These are phyloP conservation scores for Pogonognathellus flavescens DNA, from an alignment of 1,140 invertebrate species.

Conservation along the genomic window DNA sequence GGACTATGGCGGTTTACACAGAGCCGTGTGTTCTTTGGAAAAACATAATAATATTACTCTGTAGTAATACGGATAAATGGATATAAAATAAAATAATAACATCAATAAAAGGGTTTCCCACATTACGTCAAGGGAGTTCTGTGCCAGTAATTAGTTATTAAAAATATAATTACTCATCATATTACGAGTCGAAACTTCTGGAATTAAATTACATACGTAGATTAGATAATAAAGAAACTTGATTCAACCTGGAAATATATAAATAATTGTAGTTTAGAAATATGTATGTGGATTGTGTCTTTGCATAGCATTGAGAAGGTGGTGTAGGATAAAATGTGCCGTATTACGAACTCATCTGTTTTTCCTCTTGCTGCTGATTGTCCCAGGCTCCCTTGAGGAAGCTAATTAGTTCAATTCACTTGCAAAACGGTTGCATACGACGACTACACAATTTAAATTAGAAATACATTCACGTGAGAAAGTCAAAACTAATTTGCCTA, in stretches of 20 bases:
- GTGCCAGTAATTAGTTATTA: not conserved
- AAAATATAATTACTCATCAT: not conserved
- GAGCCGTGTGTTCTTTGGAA: too few species aligned
- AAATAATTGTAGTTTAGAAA: not conserved
- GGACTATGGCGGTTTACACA: too few species aligned
- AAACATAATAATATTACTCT: too few species aligned
- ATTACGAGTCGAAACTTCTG: not conserved
- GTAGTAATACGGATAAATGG: too few species aligned
- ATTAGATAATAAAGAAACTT: not conserved
- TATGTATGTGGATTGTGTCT: not conserved
- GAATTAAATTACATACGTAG: not conserved
- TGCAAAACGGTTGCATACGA: slow-evolving; percentile 34
- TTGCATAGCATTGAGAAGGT: not conserved
- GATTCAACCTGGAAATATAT: not conserved
- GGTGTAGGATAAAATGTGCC: too few species aligned
- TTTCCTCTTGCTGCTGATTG: not conserved
- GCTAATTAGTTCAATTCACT: slow-evolving; percentile 37
- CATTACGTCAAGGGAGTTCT: too few species aligned
- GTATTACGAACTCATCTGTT: too few species aligned
- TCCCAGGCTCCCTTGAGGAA: slow-evolving; percentile 28
- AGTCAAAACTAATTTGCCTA: slow-evolving; percentile 39
- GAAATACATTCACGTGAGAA: slow-evolving; percentile 40
- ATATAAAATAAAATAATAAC: too few species aligned
- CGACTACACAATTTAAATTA: slow-evolving; percentile 33
- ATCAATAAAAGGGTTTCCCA: too few species aligned